Conservation (phyloP, 2,113 vertebrate genomes). For the Aepyceros melampus region DNA sequence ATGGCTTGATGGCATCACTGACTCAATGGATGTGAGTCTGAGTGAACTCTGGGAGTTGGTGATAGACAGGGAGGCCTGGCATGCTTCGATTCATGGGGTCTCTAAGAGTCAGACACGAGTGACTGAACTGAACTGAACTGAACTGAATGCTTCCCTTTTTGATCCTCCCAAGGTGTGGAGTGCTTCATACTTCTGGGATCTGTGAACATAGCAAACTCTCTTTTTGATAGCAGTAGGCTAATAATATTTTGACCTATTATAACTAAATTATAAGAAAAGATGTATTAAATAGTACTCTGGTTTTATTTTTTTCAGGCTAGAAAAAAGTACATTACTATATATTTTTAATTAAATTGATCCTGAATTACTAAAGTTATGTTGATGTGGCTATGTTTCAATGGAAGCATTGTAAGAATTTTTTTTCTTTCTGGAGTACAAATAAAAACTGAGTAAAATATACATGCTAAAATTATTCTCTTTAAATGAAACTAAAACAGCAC, state of each 20-base stretch:
- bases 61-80: too few species aligned
- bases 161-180: accelerated
- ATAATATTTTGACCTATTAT: background rate
- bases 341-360: background rate
- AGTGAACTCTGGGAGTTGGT: too few species aligned
- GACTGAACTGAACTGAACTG: too few species aligned
- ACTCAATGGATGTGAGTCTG: too few species aligned
- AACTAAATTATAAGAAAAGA: background rate
- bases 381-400: background rate
- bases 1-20: too few species aligned
- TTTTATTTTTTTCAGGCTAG: background rate
- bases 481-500: background rate
- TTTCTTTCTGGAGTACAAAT: background rate
- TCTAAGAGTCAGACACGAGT: too few species aligned
- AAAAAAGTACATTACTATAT: background rate
- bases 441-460: background rate
- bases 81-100: too few species aligned
- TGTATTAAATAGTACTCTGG: background rate
- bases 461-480: background rate
- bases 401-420: background rate
- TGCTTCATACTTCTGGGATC: background rate
- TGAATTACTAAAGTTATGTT: background rate
- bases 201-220: background rate
- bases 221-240: background rate
- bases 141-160: background rate